Evolutionary conservation across 2,888 invertebrate species (phyloP).

Genomic region (Brenthis daphne): DNA sequence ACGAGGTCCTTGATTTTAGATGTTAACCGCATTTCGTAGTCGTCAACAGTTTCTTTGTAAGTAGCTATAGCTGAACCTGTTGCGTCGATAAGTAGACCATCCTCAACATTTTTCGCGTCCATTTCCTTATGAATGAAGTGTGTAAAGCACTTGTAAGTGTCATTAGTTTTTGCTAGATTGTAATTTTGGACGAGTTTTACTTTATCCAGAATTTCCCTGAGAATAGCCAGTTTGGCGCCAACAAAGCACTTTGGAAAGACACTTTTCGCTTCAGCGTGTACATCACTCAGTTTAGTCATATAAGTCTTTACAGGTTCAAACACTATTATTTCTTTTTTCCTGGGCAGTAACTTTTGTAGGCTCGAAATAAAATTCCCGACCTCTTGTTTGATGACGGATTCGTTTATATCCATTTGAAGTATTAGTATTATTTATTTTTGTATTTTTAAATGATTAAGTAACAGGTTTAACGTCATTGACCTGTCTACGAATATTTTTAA

Average conservation of each 20-base stretch:
- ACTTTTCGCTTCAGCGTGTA: constrained; percentile 70
- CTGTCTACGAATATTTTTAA: constrained; percentile 69
- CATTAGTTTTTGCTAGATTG: constrained; percentile 66
- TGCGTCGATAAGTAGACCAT: constrained; percentile 65
- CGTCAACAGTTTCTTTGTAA: constrained; percentile 59
- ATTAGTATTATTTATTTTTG: constrained; percentile 44
- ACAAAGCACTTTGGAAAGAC: constrained; percentile 73
- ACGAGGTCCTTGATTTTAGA: constrained; percentile 70
- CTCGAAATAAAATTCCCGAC: constrained; percentile 64
- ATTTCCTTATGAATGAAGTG: constrained; percentile 70
- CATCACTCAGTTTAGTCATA: constrained; percentile 60
- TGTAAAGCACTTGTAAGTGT: constrained; percentile 61
- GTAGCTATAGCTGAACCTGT: constrained; percentile 70
- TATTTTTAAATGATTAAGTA: constrained; percentile 55
- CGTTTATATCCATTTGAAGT: constrained; percentile 69
- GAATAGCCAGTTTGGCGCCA: constrained; percentile 64
- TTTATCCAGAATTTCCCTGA: constrained; percentile 66
- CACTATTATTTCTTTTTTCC: constrained; percentile 63
- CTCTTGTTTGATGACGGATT: constrained; percentile 67
- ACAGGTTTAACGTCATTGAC: constrained; percentile 71
- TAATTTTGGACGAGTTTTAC: constrained; percentile 72
- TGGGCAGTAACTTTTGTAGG: constrained; percentile 67
- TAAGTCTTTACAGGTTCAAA: constrained; percentile 53
- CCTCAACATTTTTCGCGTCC: constrained; percentile 56
- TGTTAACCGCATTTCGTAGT: constrained; percentile 62